Evolutionary conservation across 2,113 vertebrate genomes (phyloP), one percentile per base, ranked within the genome.

Genomic region (Axis porcinus): DNA sequence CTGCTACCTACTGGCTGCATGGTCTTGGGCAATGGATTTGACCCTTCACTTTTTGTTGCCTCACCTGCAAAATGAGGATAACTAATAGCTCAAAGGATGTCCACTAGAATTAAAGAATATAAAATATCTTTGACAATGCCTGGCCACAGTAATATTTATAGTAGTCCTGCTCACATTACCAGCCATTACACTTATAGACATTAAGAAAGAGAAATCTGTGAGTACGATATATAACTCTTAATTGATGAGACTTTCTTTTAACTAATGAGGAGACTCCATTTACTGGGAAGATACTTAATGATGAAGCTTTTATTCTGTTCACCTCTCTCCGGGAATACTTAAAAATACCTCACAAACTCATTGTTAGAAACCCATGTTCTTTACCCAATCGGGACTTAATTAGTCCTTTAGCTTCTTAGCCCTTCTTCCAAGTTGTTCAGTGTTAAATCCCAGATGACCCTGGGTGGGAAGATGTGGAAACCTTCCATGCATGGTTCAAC

Each of bases 371-470:
- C 67, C 50, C 67, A 2, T 86, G 88, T 97, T 93, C 84, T 92
- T 87, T 87, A 87, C 81, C 93, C 97, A 96, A 16, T 57, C 0
- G 82, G 94, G 97, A 94, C 95, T 98, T 96, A 97, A 98, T 98
- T 98, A 98, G 81, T 70, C 91, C 67, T 97, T 78, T 54, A 57
- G 81, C 85, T 55, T 54, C 85, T 95, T 40, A 6, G 36, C 64
- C 36, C 52, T 81, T 55, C 96, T 97, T 62, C 89, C 85, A 94
- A 93, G 40, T 52, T 47, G 50, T 54, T 94, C 8, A 0, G 1
- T 88, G 89, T 62, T 83, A 91, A 97, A 79, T 93, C 96, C 96
- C 97, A 74, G 54, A n/a, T 19, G 82, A 64, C 93, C 93, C 94
- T 16, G 67, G 55, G 16, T 58, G 67, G 64, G 86, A n/a, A 70